These are phyloP conservation scores for Dendronephthya gigantea DNA, from an alignment of 64 coral and sea anemone species.

Conservation along the genomic window DNA sequence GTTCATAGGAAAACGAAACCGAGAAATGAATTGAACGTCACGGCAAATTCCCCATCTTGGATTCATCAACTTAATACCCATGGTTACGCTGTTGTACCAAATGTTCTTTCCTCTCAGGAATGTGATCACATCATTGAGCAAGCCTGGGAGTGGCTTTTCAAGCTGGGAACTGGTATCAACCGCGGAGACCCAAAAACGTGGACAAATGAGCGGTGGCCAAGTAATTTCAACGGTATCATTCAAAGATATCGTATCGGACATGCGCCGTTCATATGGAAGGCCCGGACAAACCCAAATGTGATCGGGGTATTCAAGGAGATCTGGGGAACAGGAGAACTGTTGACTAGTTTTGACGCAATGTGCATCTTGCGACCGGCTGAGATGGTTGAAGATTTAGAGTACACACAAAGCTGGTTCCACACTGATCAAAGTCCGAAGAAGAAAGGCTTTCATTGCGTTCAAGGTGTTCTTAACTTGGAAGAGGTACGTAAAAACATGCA, in stretches of 20 bases:
- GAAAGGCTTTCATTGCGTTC: neutral
- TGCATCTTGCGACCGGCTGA: neutral
- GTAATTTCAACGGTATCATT: neutral
- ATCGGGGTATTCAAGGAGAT: neutral
- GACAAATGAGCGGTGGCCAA: neutral
- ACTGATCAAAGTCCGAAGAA: neutral
- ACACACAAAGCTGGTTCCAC: neutral
- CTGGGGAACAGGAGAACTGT: neutral
- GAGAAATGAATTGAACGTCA: neutral
- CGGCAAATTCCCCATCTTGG: neutral
- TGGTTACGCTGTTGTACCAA: neutral
- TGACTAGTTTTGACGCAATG: neutral
- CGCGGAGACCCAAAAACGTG: neutral
- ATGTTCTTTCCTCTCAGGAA: neutral
- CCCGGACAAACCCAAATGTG: neutral
- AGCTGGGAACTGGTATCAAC: neutral
- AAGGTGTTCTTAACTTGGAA: conserved; percentile 8
- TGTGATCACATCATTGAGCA: neutral
- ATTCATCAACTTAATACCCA: neutral
- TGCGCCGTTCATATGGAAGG: neutral
- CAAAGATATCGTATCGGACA: neutral
- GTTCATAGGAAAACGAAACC: too few relatives aligned
- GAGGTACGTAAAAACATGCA: neutral
- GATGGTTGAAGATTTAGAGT: neutral
- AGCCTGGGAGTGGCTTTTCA: neutral